Base-by-base conservation (phyloP, 2,888 invertebrate genomes). In the Drosophila phalerata region DNA sequence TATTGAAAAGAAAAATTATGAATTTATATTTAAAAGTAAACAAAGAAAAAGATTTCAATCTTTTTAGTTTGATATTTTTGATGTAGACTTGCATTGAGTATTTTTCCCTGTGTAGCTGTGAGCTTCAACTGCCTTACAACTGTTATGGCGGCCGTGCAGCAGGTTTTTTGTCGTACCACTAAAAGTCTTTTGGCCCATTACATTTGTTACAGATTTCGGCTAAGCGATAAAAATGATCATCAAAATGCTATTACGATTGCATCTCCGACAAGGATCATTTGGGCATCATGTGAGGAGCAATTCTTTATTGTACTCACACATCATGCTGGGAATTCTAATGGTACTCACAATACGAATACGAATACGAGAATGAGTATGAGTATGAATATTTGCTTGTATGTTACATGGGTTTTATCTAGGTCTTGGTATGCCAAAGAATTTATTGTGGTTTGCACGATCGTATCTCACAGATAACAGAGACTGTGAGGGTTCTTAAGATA, bases 131-230 rank as follows among this genome's bases (percentile, higher is more conserved):
- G 40, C 11, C n/a, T 34, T 2, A 34, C 13, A 34, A 34, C 5
- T 15, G 48, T 40, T 17, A 17, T 51, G 56, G 45, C 42, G 64
- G 53, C 75, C 79, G 56, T 77, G 66, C 78, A 77, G 72, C 89
- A 84, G 81, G 89, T 84, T 88, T 65, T 84, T 88, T 65, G 52
- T 10, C 49, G 32, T 53, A 25, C 11, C 8, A 22, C 19, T 8
- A 15, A 38, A 42, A 57, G 43, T 42, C 55, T 61, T 53, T 51
- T 38, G 73, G 55, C 49, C 49, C 73, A 78, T 79, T 73, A 75
- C 77, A 79, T 79, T 88, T 84, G 87, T 75, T 88, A 81, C 81
- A 88, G 84, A 84, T 89, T 88, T 89, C 87, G 85, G 81, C 69
- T 73, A 58, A 73, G 63, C 65, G 84, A 84, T 84, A 88, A 88